Evolutionary conservation across 2,113 vertebrate species (phyloP).

Genomic region (Oxygymnocypris stewartii): DNA sequence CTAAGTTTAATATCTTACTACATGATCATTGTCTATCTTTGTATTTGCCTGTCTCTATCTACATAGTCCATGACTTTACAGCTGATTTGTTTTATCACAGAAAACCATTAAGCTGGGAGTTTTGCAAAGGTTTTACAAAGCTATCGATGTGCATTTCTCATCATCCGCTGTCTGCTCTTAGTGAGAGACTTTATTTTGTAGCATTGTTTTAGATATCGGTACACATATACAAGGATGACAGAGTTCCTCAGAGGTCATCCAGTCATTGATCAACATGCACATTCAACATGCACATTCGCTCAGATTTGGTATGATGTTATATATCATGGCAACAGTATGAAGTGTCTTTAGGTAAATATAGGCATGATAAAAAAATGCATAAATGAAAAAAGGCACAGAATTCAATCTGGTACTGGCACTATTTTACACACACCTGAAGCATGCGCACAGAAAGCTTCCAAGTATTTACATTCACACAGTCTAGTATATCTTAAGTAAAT

Average conservation of each 20-base stretch:
- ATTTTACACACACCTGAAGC: not conserved
- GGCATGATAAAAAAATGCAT: not conserved
- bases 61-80: constrained; percentile 1
- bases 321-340: not conserved
- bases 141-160: not conserved
- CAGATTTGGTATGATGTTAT: not conserved
- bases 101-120: not conserved
- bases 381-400: not conserved
- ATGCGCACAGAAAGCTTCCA: not conserved
- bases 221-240: not conserved
- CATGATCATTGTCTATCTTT: not conserved
- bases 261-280: too few species aligned
- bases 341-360: not conserved
- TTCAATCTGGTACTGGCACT: not conserved
- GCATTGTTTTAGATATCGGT: not conserved
- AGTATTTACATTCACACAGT: not conserved
- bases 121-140: not conserved
- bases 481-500: not conserved
- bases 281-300: not conserved
- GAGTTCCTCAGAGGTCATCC: not conserved
- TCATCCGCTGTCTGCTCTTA: not conserved
- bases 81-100: not conserved
- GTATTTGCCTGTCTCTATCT: not conserved
- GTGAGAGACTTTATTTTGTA: not conserved
- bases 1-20: not conserved